These are phyloP conservation scores for Otocyon megalotis DNA, from an alignment of 2,113 vertebrate genomes.

Conservation along the genomic window DNA sequence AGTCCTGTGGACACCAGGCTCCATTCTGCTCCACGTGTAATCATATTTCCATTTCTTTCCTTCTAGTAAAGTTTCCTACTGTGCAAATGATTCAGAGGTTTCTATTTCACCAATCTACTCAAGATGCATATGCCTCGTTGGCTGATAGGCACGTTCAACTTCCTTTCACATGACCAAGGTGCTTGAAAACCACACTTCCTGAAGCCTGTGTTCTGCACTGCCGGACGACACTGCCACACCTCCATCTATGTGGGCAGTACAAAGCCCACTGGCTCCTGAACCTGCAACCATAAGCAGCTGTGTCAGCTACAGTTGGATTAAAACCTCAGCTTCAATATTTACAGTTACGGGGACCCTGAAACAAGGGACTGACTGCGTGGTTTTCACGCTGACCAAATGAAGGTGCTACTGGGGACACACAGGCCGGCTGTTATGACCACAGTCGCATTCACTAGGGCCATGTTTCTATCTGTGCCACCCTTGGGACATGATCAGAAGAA, in stretches of 20 bases:
- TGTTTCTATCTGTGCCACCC: too few relatives aligned
- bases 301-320: neutral
- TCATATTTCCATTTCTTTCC: neutral
- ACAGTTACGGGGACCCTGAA: neutral
- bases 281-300: fast-evolving
- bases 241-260: neutral
- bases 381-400: neutral
- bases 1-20: fast-evolving
- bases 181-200: neutral
- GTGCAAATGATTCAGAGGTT: neutral
- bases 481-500: neutral
- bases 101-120: neutral
- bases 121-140: neutral
- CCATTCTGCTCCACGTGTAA: fast-evolving
- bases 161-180: neutral
- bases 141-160: too few relatives aligned
- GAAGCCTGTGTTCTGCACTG: neutral
- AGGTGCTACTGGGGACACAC: fast-evolving
- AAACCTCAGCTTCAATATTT: neutral
- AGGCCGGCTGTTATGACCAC: fast-evolving
- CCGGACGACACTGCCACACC: neutral
- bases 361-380: too few relatives aligned
- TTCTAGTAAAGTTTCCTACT: neutral
- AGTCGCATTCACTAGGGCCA: fast-evolving
- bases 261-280: neutral